Percentiles rank a stretch among this genome's conserved stretches.
phyloP scores from a whole-genome alignment of 2,113 vertebrate genomes.

The Centropus bengalensis region DNA sequence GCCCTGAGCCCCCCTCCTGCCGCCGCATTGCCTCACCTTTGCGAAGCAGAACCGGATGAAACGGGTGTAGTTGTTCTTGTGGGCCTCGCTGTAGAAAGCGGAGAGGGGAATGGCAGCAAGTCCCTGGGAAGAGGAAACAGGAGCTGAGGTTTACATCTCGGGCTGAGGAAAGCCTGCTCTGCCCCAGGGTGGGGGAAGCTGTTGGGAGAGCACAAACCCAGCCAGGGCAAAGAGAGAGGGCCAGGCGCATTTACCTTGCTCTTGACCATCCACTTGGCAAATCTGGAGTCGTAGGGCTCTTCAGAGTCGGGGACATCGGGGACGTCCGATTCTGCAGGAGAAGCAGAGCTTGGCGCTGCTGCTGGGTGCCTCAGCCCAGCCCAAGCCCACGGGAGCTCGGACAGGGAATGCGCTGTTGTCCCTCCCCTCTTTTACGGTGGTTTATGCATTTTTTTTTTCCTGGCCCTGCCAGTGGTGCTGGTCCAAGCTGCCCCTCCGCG shows the following conservation, averaged over 20 bases:
- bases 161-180: not conserved
- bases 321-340: conserved; percentile 80
- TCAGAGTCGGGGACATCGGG: conserved; percentile 54
- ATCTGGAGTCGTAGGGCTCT: conserved; percentile 81
- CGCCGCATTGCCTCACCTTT: conserved; percentile 78
- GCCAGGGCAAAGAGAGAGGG: not conserved
- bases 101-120: conserved; percentile 90
- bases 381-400: not conserved
- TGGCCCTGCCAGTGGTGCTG: not conserved
- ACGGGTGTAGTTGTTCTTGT: conserved; percentile 82
- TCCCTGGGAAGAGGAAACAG: conserved; percentile 72
- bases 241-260: conserved; percentile 80
- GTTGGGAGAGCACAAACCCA: not conserved
- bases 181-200: not conserved
- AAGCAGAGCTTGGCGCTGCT: not conserved
- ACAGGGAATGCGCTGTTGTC: not conserved
- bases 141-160: not conserved
- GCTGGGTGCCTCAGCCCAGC: not conserved
- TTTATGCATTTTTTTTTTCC: not conserved
- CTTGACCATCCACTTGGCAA: conserved; percentile 92
- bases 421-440: not conserved
- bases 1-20: not conserved
- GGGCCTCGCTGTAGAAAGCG: conserved; percentile 82
- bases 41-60: conserved; percentile 93
- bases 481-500: accelerated